A percentile compares a stretch with the other conserved stretches of the same genome.
These are phyloP conservation scores for Serranus cabrilla DNA, from an alignment of 2,797 vertebrate genomes.

Conservation along the genomic window DNA sequence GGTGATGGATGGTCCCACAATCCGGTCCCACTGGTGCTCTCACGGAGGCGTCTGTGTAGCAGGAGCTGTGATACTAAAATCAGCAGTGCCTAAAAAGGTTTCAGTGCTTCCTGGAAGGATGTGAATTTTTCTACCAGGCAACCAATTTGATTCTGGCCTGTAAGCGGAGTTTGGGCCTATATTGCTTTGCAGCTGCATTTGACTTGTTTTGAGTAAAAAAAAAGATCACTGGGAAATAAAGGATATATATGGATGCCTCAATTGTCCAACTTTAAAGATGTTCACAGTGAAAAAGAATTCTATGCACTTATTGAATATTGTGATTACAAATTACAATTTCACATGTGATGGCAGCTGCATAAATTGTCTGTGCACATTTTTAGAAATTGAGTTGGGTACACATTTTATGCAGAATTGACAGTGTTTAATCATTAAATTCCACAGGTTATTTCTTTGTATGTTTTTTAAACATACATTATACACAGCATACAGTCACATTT, in stretches of 20 bases:
- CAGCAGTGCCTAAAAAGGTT: constrained; percentile 24
- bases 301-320: constrained; percentile 37
- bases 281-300: constrained; percentile 11
- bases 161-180: constrained; percentile 22
- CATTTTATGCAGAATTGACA: constrained; percentile 9
- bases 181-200: constrained; percentile 45
- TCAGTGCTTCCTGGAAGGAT: constrained; percentile 42
- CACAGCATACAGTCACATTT: not conserved
- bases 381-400: not conserved
- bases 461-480: not conserved
- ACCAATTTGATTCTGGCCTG: constrained; percentile 25
- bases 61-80: constrained; percentile 37
- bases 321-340: constrained; percentile 21
- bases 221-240: constrained; percentile 20
- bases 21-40: constrained; percentile 30
- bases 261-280: not conserved
- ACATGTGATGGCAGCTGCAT: constrained; percentile 43
- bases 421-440: constrained; percentile 1
- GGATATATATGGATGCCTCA: not conserved
- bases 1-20: constrained; percentile 32
- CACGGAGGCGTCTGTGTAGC: constrained; percentile 15
- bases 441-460: not conserved
- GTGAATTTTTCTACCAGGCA: constrained; percentile 24
- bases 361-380: constrained; percentile 26
- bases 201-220: constrained; percentile 11